These are phyloP conservation scores for Caenorhabditis sp. DNA, from an alignment of 2,888 invertebrate genomes.

Conservation along the genomic window DNA sequence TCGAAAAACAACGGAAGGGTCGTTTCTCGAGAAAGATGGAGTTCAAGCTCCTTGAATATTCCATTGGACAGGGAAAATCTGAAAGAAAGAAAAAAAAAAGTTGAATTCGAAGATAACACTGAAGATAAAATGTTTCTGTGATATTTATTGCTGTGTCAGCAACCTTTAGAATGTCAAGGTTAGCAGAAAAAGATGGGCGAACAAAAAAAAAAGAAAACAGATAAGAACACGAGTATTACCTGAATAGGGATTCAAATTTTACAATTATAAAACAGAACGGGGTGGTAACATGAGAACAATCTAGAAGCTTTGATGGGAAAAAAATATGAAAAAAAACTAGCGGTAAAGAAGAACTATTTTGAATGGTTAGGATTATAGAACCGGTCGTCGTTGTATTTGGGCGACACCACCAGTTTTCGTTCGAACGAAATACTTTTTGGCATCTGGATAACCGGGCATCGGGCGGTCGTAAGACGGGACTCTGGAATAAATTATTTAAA, in stretches of 20 bases:
- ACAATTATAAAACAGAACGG: neutral
- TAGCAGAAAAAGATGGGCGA: constrained; percentile 3
- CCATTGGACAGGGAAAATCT: too few relatives aligned
- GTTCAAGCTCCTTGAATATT: too few relatives aligned
- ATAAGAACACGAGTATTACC: neutral
- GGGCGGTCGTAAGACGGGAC: too few relatives aligned
- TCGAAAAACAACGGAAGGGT: neutral
- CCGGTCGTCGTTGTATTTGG: constrained; percentile 9
- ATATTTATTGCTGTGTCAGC: constrained; percentile 21
- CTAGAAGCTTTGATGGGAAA: neutral
- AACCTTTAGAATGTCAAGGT: constrained; percentile 23
- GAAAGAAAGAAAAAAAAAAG: neutral
- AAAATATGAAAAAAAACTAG: neutral
- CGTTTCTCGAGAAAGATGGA: neutral
- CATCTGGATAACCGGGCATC: neutral
- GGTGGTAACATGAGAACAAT: too few relatives aligned
- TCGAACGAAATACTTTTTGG: constrained; percentile 39
- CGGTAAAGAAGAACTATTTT: neutral
- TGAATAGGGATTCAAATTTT: neutral
- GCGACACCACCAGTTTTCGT: constrained; percentile 30
- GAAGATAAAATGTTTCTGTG: neutral
- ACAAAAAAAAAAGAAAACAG: neutral
- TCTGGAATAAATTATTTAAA: neutral
- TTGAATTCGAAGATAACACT: neutral
- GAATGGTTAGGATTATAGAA: neutral